Conservation (phyloP, 2,113 vertebrate species). For the Austrofundulus limnaeus region DNA sequence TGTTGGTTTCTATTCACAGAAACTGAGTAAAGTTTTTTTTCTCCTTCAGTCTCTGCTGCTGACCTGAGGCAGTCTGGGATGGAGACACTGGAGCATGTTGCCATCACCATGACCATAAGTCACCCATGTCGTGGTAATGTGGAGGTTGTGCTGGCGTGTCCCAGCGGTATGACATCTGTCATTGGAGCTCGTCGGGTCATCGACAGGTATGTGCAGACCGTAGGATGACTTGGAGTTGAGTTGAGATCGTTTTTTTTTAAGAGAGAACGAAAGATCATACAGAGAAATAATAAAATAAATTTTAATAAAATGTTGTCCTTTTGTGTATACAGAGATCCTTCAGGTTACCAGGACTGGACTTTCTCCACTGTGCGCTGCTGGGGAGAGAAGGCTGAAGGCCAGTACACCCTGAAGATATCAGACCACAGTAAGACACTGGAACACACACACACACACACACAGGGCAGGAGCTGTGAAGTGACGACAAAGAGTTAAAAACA, state of each 20-base stretch:
- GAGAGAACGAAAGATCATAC: background rate
- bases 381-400: slow-evolving; percentile 88
- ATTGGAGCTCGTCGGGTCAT: slow-evolving; percentile 85
- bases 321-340: slow-evolving; percentile 77
- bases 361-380: slow-evolving; percentile 97
- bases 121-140: slow-evolving; percentile 89
- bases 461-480: background rate
- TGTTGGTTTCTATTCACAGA: background rate
- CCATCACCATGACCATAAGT: slow-evolving; percentile 85
- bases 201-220: slow-evolving; percentile 72
- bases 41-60: slow-evolving; percentile 77
- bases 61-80: slow-evolving; percentile 89
- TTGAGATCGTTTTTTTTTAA: too few relatives aligned
- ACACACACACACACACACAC: slow-evolving; percentile 16
- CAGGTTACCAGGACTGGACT: slow-evolving; percentile 91
- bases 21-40: background rate
- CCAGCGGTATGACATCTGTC: slow-evolving; percentile 91
- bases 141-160: slow-evolving; percentile 87
- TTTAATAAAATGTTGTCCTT: background rate
- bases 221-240: too few relatives aligned
- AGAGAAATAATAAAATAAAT: background rate
- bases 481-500: background rate
- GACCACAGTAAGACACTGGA: slow-evolving; percentile 83
- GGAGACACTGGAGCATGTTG: slow-evolving; percentile 92
- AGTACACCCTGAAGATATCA: slow-evolving; percentile 84